Evolutionary conservation across 2,113 vertebrate genomes (phyloP).

Genomic region (Falcunculus frontatus): DNA sequence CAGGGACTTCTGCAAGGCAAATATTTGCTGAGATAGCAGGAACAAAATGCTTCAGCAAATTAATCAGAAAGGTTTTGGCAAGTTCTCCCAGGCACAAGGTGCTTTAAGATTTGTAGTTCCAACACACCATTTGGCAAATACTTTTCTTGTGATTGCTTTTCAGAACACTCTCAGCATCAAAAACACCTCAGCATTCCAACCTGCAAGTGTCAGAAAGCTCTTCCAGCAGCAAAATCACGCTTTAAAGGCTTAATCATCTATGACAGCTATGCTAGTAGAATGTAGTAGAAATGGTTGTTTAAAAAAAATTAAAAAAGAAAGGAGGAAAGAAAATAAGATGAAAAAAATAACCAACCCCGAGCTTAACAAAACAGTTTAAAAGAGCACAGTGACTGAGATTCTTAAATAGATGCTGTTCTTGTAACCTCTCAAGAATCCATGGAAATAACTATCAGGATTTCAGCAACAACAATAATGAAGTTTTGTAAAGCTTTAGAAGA

Average conservation of each 20-base stretch:
- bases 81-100: neutral
- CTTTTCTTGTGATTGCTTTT: neutral
- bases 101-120: neutral
- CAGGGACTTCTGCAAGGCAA: neutral
- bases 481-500: neutral
- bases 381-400: neutral
- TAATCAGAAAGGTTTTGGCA: constrained; percentile 12
- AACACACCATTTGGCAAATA: neutral
- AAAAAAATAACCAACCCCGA: neutral
- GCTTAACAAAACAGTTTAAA: neutral
- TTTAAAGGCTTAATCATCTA: neutral
- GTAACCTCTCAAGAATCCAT: neutral
- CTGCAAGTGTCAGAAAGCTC: neutral
- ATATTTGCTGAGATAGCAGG: neutral
- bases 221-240: neutral
- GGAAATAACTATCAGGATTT: neutral
- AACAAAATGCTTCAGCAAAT: neutral
- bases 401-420: neutral
- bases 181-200: neutral
- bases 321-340: neutral
- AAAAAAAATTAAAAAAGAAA: neutral
- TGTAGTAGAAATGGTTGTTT: neutral
- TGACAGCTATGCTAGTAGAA: neutral
- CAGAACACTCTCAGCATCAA: neutral
- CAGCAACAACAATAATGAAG: neutral